Conservation (phyloP, 2,797 vertebrate species). For the Channa striata region DNA sequence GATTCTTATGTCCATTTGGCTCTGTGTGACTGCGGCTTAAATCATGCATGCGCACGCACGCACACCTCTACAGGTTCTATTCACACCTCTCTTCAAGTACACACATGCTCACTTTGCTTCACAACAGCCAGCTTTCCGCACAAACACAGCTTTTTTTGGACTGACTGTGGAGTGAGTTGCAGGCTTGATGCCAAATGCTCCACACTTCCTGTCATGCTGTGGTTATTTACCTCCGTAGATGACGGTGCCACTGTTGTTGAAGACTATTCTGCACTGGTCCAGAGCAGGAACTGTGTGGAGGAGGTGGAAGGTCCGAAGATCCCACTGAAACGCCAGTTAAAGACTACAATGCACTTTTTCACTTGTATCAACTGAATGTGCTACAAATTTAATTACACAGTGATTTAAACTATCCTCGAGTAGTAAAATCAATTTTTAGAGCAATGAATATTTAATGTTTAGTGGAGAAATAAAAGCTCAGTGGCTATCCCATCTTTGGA, state of each 20-base stretch:
- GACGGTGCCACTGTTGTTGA: constrained; percentile 98
- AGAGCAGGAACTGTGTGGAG: constrained; percentile 97
- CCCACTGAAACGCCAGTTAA: constrained; percentile 91
- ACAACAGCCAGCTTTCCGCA: constrained; percentile 41
- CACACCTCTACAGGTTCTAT: constrained; percentile 39
- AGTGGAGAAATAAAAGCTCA: constrained; percentile 47
- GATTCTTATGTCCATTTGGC: constrained; percentile 70
- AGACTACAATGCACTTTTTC: constrained; percentile 62
- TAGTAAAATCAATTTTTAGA: constrained; percentile 44
- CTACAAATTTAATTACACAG: constrained; percentile 18
- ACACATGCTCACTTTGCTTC: constrained; percentile 51
- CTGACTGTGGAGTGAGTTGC: constrained; percentile 31
- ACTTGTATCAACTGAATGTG: constrained; percentile 29
- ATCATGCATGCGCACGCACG: background rate
- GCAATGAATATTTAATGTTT: constrained; percentile 65
- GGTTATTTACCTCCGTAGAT: constrained; percentile 95
- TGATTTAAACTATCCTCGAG: constrained; percentile 35
- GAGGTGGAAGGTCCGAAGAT: constrained; percentile 96
- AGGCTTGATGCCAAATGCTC: constrained; percentile 33
- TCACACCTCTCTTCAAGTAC: constrained; percentile 62
- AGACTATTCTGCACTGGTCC: constrained; percentile 98
- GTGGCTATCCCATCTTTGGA: constrained; percentile 22
- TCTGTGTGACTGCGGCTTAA: constrained; percentile 43
- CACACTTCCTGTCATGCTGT: constrained; percentile 26
- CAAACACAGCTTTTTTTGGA: constrained; percentile 47